Evolutionary conservation across 2,797 vertebrate genomes (phyloP).

Genomic region (Rhyacichthys aspro): DNA sequence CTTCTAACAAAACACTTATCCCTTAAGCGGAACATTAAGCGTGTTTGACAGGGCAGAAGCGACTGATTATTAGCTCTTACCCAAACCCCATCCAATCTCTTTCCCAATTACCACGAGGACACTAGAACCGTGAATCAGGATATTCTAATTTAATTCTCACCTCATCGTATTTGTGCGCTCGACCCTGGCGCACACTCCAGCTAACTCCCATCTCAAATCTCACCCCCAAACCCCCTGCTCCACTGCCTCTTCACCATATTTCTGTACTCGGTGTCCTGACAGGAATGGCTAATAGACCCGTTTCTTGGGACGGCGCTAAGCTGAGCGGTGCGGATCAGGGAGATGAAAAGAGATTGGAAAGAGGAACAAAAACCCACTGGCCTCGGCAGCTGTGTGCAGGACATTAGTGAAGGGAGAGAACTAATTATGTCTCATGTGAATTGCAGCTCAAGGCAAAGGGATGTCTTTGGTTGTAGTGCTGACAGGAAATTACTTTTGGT

Average conservation of each 20-base stretch:
- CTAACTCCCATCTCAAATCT: slow-evolving; percentile 53
- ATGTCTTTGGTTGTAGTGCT: slow-evolving; percentile 34
- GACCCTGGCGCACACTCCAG: slow-evolving; percentile 10
- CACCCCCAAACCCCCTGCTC: slow-evolving; percentile 21
- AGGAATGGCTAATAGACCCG: slow-evolving; percentile 54
- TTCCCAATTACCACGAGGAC: slow-evolving; percentile 52
- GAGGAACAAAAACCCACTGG: slow-evolving; percentile 50
- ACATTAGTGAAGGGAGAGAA: slow-evolving; percentile 53
- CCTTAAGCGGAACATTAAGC: slow-evolving; percentile 44
- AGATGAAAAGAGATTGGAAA: too few relatives aligned
- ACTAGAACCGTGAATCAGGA: slow-evolving; percentile 61
- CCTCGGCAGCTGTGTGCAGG: slow-evolving; percentile 44
- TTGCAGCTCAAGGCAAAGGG: slow-evolving; percentile 41
- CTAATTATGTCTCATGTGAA: slow-evolving; percentile 75
- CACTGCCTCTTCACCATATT: slow-evolving; percentile 70
- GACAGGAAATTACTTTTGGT: slow-evolving; percentile 25
- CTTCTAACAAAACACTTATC: slow-evolving; percentile 55
- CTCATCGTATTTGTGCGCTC: slow-evolving; percentile 39
- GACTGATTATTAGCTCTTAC: slow-evolving; percentile 58
- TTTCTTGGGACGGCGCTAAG: slow-evolving; percentile 54
- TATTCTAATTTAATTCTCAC: slow-evolving; percentile 62
- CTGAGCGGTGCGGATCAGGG: slow-evolving; percentile 63
- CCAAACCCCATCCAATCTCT: slow-evolving; percentile 42
- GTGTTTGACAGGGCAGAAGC: slow-evolving; percentile 45
- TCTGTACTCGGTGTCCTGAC: slow-evolving; percentile 44